phyloP scores from a whole-genome alignment of 2,888 invertebrate species.

The Zaprionus obscuricornis region DNA sequence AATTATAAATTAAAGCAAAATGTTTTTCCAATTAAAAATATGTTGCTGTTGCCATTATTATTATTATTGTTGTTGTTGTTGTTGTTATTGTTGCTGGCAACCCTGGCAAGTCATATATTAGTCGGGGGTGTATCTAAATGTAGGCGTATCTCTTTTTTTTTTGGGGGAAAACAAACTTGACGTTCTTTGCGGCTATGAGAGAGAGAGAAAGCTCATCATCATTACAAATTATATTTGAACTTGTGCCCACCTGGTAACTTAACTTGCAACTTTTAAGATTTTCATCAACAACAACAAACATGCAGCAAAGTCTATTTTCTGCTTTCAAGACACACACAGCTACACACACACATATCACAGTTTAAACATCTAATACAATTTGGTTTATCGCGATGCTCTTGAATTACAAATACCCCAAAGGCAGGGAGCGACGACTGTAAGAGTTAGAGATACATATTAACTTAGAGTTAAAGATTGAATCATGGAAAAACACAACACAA shows the following conservation, averaged over 20 bases:
- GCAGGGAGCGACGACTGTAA: too few relatives aligned
- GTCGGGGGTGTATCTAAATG: constrained; percentile 37
- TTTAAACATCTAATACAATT: constrained; percentile 52
- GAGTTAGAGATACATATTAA: too few relatives aligned
- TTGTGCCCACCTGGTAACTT: constrained; percentile 37
- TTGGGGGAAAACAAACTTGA: background rate
- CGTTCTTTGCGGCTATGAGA: constrained; percentile 26
- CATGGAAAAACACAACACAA: background rate
- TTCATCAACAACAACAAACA: too few relatives aligned
- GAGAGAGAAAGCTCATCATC: constrained; percentile 57
- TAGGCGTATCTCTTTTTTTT: constrained; percentile 40
- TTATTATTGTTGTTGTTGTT: too few relatives aligned
- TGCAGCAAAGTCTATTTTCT: background rate
- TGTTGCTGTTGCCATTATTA: too few relatives aligned
- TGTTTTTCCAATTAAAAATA: constrained; percentile 32
- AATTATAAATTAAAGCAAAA: constrained; percentile 35
- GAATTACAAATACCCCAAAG: constrained; percentile 64
- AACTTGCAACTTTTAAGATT: too few relatives aligned
- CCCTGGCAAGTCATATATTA: constrained; percentile 6
- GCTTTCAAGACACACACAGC: background rate
- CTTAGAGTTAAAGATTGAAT: constrained; percentile 7
- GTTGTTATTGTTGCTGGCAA: constrained; percentile 1
- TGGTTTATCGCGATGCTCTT: constrained; percentile 79
- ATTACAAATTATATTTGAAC: constrained; percentile 54
- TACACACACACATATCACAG: constrained; percentile 12